Conservation (phyloP, 1,140 invertebrate species). For the Drosophila oshimai region DNA sequence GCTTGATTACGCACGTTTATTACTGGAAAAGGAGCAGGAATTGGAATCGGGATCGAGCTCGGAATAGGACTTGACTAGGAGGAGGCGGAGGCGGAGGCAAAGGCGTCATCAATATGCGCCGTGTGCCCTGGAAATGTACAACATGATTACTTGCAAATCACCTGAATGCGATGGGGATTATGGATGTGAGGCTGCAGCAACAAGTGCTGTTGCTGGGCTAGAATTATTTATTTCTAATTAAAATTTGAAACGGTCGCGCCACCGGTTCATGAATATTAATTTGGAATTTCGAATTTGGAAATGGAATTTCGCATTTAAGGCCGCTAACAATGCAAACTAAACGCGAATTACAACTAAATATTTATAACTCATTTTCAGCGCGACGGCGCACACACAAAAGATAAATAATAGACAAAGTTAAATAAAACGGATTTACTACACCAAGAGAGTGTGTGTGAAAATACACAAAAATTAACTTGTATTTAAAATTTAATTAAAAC, state of each 20-base stretch:
- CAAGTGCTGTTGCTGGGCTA: too few relatives aligned
- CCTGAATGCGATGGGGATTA: slow-evolving; percentile 71
- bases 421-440: slow-evolving; percentile 25
- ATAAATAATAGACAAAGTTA: slow-evolving; percentile 40
- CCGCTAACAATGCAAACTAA: slow-evolving; percentile 65
- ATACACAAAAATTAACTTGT: slow-evolving; percentile 79
- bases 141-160: slow-evolving; percentile 80
- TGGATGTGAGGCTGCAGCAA: slow-evolving; percentile 16
- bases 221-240: slow-evolving; percentile 72
- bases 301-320: slow-evolving; percentile 64
- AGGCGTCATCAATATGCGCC: slow-evolving; percentile 66
- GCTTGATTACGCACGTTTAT: slow-evolving; percentile 79
- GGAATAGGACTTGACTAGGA: neutral
- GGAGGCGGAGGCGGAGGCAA: too few relatives aligned
- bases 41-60: neutral
- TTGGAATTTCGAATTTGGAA: too few relatives aligned
- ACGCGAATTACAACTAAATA: slow-evolving; percentile 80
- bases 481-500: slow-evolving; percentile 82
- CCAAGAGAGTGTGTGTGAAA: slow-evolving; percentile 42
- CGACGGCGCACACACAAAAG: slow-evolving; percentile 5
- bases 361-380: slow-evolving; percentile 76
- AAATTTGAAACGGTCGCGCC: slow-evolving; percentile 45
- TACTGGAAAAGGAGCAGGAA: slow-evolving; percentile 47
- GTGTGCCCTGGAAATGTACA: slow-evolving; percentile 68
- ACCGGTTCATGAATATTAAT: slow-evolving; percentile 72